phyloP scores from a whole-genome alignment of 53 echinoderm and acorn worm species.

The Stichopus horrens region DNA sequence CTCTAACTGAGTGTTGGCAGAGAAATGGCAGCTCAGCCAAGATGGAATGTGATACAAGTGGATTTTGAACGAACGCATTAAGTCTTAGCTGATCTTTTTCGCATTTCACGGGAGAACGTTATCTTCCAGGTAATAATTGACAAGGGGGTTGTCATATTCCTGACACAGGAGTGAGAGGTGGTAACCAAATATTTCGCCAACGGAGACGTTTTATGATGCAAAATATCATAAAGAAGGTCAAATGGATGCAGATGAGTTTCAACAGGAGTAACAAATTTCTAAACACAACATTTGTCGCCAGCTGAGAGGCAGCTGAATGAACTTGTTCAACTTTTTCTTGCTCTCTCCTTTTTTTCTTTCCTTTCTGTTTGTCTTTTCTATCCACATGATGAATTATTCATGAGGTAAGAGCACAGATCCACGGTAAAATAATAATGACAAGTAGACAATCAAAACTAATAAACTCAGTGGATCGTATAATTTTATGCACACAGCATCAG shows the following conservation, averaged over 20 bases:
- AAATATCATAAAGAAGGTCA: constrained; percentile 46
- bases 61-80: constrained; percentile 38
- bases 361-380: neutral
- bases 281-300: neutral
- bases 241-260: constrained; percentile 36
- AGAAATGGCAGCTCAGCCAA: constrained; percentile 34
- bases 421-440: neutral
- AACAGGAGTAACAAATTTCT: constrained; percentile 3
- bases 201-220: constrained; percentile 26
- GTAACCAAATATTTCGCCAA: constrained; percentile 24
- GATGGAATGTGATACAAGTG: constrained; percentile 44
- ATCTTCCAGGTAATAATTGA: constrained; percentile 42
- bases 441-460: constrained; percentile 31
- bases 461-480: constrained; percentile 42
- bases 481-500: constrained; percentile 32
- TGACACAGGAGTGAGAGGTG: constrained; percentile 33
- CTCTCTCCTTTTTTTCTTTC: neutral
- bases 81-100: constrained; percentile 26
- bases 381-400: constrained; percentile 17
- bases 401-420: constrained; percentile 9
- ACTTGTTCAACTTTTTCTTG: constrained; percentile 40
- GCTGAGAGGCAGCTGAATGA: constrained; percentile 35
- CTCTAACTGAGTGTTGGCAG: constrained; percentile 15
- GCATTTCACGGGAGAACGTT: constrained; percentile 19
- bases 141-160: constrained; percentile 43